Conservation (phyloP, 1,140 invertebrate genomes). For the Megathymus violae region DNA sequence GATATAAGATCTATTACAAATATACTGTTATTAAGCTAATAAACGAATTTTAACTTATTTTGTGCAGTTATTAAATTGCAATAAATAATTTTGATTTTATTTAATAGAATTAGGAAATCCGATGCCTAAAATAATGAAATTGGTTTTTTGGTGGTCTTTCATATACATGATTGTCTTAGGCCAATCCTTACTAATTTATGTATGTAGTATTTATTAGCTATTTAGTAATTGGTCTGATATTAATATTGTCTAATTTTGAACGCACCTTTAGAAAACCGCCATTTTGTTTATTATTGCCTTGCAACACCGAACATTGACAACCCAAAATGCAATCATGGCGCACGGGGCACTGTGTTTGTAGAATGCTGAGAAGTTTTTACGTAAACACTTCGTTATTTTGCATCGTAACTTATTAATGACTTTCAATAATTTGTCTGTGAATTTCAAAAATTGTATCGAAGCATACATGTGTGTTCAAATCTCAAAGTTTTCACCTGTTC, state of each 20-base stretch:
- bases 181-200: too few relatives aligned
- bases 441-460: conserved; percentile 64
- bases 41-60: too few relatives aligned
- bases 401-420: conserved; percentile 73
- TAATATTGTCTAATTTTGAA: conserved; percentile 46
- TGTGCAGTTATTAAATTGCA: too few relatives aligned
- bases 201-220: too few relatives aligned
- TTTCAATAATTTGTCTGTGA: conserved; percentile 74
- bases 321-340: conserved; percentile 85
- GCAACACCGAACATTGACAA: conserved; percentile 83
- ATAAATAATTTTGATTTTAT: too few relatives aligned
- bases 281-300: conserved; percentile 68
- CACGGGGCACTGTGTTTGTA: conserved; percentile 83
- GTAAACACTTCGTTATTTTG: conserved; percentile 82
- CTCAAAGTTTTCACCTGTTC: conserved; percentile 70
- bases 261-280: conserved; percentile 68
- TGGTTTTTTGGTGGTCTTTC: too few relatives aligned
- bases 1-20: too few relatives aligned
- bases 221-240: too few relatives aligned
- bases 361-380: conserved; percentile 84
- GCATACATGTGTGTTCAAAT: conserved; percentile 80
- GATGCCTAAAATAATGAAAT: too few relatives aligned
- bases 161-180: conserved; percentile 9
- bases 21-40: too few relatives aligned
- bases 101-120: too few relatives aligned